Evolutionary conservation across 2,888 invertebrate genomes (phyloP), one percentile per base, ranked within the genome.

Genomic region (Smittia aterrima): DNA sequence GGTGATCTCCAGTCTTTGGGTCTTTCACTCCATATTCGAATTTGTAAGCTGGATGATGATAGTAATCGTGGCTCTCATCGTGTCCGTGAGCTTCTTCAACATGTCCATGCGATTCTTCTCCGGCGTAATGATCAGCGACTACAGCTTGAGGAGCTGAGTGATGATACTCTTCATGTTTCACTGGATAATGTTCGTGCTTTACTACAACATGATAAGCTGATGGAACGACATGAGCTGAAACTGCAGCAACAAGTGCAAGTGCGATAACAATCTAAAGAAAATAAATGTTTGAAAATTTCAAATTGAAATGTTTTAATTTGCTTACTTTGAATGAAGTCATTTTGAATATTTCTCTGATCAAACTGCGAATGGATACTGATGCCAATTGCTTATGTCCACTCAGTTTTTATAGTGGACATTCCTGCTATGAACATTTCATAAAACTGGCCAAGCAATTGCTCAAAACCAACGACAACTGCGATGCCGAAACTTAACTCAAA

Each of bases 81-180:
- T 75, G 75, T 66, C 73, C 67, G 27, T 82, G 80, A 62, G 82
- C 81, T 38, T 84, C 84, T 32, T 9, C 32, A 6, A 3, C 32
- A n/a, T 47, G 47, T 16, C 47, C 32, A 22, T 40, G 20, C 16
- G 22, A n/a, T 6, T 32, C 32, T 3, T 32, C 32, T 3, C n/a
- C n/a, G n/a, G n/a, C n/a, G n/a, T n/a, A n/a, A n/a, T n/a, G n/a
- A n/a, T n/a, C n/a, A n/a, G n/a, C n/a, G n/a, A n/a, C n/a, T n/a
- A n/a, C n/a, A n/a, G n/a, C n/a, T n/a, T n/a, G n/a, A n/a, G 38
- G 38, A 7, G 38, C 38, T 9, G 38, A 38, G 4, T 38, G 38
- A 38, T 38, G 38, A 38, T 38, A 38, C 9, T 38, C 38, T 38
- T 9, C 38, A 38, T 38, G 38, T 7, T 4, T 9, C 38, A 9